Conservation (phyloP, 2,113 vertebrate species). For the Brachyhypopomus occidentalis region DNA sequence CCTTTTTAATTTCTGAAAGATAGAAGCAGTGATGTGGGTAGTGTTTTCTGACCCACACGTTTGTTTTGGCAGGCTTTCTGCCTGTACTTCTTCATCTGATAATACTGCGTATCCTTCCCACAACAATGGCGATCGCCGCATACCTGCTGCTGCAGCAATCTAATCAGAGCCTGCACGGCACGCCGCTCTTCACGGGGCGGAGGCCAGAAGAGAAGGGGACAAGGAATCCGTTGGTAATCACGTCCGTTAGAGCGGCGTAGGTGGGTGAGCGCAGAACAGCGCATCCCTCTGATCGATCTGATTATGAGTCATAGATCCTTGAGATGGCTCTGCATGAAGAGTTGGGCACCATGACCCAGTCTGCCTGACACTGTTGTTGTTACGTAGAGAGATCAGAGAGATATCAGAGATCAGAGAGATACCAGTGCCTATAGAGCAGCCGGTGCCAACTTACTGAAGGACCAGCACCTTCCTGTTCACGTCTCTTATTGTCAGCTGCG, state of each 20-base stretch:
- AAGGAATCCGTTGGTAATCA: conserved; percentile 29
- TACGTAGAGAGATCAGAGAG: conserved; percentile 37
- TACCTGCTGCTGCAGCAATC: background rate
- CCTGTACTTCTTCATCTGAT: too few species aligned
- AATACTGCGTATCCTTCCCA: too few species aligned
- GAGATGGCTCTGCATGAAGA: conserved; percentile 31
- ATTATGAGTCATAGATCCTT: conserved; percentile 39
- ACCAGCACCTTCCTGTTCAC: conserved; percentile 1
- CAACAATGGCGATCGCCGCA: too few species aligned
- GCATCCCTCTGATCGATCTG: background rate
- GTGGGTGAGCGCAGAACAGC: background rate
- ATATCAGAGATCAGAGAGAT: conserved; percentile 44
- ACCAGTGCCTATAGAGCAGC: background rate
- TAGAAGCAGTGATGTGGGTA: too few species aligned
- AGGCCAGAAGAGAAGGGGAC: conserved; percentile 20
- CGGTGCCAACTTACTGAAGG: conserved; percentile 15
- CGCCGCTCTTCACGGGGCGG: background rate
- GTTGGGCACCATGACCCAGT: conserved; percentile 36
- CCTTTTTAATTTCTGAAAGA: too few species aligned
- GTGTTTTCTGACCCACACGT: background rate
- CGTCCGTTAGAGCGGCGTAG: background rate
- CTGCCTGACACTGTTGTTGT: conserved; percentile 51
- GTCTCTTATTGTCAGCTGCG: conserved; percentile 1
- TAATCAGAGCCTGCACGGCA: conserved; percentile 12
- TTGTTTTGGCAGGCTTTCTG: too few species aligned